These are phyloP conservation scores for Riptortus pedestris DNA, from an alignment of 1,140 invertebrate genomes.

Conservation along the genomic window DNA sequence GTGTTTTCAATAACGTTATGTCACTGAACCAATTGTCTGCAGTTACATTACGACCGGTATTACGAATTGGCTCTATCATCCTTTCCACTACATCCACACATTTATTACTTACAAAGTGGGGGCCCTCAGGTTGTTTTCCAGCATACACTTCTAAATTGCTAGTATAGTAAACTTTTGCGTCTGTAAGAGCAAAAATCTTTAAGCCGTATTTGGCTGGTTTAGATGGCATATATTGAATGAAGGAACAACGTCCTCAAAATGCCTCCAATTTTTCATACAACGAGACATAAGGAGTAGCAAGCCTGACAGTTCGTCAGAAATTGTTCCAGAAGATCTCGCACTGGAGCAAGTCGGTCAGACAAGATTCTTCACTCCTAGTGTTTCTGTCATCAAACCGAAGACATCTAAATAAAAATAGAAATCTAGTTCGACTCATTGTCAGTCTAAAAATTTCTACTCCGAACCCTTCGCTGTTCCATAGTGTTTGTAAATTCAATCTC, in stretches of 20 bases:
- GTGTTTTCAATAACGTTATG: no score
- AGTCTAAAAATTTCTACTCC: not conserved
- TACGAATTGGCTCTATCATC: no score
- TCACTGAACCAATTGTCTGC: no score
- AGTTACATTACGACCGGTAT: no score
- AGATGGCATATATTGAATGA: no score
- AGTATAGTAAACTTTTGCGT: not conserved
- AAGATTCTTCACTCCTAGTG: not conserved
- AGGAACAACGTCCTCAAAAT: not conserved
- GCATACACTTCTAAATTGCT: no score
- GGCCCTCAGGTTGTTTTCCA: no score
- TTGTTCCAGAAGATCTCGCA: not conserved
- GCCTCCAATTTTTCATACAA: not conserved
- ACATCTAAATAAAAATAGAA: not conserved
- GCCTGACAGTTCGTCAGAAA: not conserved
- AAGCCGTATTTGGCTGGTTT: not conserved
- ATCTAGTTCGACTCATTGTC: not conserved
- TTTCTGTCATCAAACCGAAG: not conserved
- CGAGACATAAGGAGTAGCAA: not conserved
- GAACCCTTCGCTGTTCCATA: not conserved
- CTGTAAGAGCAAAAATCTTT: not conserved
- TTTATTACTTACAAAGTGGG: no score
- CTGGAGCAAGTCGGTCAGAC: not conserved
- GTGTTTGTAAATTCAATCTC: not conserved
- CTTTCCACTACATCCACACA: no score